phyloP scores from a whole-genome alignment of 2,797 vertebrate genomes.

The Spinibarbus caldwelli region DNA sequence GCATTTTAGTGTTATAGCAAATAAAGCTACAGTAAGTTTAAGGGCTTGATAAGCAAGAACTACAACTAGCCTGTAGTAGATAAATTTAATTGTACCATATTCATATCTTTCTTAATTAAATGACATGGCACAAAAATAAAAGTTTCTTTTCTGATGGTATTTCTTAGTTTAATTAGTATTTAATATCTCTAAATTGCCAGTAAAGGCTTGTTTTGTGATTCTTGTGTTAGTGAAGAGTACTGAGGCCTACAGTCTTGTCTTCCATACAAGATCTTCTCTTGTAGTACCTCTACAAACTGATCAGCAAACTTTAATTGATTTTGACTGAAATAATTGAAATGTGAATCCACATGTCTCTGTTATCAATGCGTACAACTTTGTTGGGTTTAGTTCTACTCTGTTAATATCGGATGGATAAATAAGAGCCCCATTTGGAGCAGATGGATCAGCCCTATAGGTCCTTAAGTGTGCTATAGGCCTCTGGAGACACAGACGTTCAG shows the following conservation, averaged over 20 bases:
- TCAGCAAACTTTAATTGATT: background rate
- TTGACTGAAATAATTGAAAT: background rate
- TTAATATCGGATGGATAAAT: constrained; percentile 4
- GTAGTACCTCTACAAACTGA: background rate
- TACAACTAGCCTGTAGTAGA: background rate
- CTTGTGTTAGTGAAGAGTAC: background rate
- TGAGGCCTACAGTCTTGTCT: background rate
- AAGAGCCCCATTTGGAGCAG: constrained; percentile 42
- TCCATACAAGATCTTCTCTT: background rate
- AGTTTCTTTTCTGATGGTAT: background rate
- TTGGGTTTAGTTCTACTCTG: constrained; percentile 27
- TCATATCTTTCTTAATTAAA: background rate
- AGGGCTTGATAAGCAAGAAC: background rate
- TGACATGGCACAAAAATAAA: background rate
- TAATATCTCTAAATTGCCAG: background rate
- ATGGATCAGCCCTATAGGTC: constrained; percentile 36
- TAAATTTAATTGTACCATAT: background rate
- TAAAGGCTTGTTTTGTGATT: background rate
- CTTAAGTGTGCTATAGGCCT: constrained; percentile 43
- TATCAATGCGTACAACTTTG: background rate
- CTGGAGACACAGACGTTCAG: constrained; percentile 8
- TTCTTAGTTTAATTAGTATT: background rate
- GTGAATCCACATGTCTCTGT: background rate
- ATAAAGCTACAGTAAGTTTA: background rate
- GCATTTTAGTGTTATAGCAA: background rate